Evolutionary conservation across 2,888 invertebrate species (phyloP), one percentile per base, ranked within the genome.

Genomic region (Pammene fasciana): DNA sequence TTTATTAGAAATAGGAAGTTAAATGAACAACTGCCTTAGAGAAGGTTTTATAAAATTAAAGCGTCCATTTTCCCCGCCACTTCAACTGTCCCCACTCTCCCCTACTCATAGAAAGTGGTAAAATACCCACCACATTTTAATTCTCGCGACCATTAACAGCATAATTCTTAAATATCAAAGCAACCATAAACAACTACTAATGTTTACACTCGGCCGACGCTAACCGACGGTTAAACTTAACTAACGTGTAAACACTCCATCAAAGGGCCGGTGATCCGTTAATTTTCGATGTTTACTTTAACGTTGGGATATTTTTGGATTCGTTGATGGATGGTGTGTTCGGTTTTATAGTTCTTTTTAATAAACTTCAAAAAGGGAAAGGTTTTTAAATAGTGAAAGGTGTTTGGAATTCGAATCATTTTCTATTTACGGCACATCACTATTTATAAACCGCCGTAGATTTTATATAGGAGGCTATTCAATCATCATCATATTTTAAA

Each of bases 271-370:
- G 59, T 45, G 59, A 62, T 38, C 62, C 50, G 62, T 62, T 62
- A 62, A 62, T 62, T 61, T 62, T 62, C 38, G 9, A 26, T 52
- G 62, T 62, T 62, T 62, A 62, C 52, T 41, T 62, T 52, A 46
- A 16, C 18, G 56, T 13, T 10, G 16, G 11, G 10, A 0, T 62
- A 62, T 62, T 62, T 62, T 52, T 41, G 41, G 52, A 61, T 11
- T 14, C 13, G 48, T 38, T 62, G 61, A 62, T 50, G 50, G 50
- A 62, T 62, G 13, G 36, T 34, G 46, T 13, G 50, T 41, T 38
- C 48, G 16, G 48, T 61, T 61, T 62, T n/a, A 62, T 52, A 41
- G 62, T 41, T 36, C 5, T 50, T 62, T 62, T 52, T 41, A 16
- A 18, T n/a, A 14, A 38, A 10, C 13, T 41, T 41, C 10, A 3